phyloP scores from a whole-genome alignment of 2,113 vertebrate genomes.

The Propithecus coquereli region DNA sequence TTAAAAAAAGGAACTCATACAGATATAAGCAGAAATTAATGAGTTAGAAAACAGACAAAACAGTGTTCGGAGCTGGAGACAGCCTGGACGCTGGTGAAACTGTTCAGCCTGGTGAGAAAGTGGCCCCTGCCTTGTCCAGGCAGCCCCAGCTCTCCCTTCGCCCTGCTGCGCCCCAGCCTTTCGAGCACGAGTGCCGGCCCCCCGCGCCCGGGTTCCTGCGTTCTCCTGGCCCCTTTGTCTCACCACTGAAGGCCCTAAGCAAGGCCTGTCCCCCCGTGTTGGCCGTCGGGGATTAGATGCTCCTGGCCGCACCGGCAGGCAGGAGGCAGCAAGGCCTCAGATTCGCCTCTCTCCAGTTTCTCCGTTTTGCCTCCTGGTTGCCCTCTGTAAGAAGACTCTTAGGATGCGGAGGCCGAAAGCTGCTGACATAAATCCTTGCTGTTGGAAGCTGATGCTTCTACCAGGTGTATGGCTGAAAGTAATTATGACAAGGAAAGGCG shows the following conservation, averaged over 20 bases:
- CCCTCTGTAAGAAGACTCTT: background rate
- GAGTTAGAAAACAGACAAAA: background rate
- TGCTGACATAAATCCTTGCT: conserved; percentile 88
- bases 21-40: background rate
- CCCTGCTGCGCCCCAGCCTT: background rate
- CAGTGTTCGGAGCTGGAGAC: background rate
- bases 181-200: background rate
- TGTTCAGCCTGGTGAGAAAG: background rate
- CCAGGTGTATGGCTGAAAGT: conserved; percentile 89
- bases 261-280: background rate
- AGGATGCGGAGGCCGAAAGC: conserved; percentile 85
- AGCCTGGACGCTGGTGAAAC: background rate
- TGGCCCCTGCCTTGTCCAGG: background rate
- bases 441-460: conserved; percentile 91
- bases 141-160: background rate
- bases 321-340: background rate
- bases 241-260: background rate
- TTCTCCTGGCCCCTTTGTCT: fast-evolving
- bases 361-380: too few relatives aligned
- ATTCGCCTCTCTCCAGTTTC: background rate
- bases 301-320: background rate
- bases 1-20: background rate
- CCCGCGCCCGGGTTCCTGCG: background rate
- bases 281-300: too few relatives aligned
- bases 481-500: conserved; percentile 89